Conservation (phyloP, 2,797 vertebrate genomes). For the Brachyrhaphis roseni region DNA sequence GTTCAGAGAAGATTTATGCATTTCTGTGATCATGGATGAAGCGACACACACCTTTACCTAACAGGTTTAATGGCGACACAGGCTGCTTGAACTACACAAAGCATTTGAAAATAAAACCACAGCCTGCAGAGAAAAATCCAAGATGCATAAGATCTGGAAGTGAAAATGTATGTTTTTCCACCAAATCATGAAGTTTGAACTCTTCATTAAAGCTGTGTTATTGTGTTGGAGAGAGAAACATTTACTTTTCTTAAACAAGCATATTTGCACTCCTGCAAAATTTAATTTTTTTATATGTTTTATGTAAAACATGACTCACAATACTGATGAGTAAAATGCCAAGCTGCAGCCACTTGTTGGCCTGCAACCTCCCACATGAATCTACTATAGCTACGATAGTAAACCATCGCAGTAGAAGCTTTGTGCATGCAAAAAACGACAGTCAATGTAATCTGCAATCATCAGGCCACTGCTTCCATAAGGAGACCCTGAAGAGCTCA, state of each 20-base stretch:
- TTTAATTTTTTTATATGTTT: background rate
- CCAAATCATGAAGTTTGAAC: background rate
- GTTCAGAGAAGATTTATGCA: conserved; percentile 29
- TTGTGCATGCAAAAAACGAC: background rate
- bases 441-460: background rate
- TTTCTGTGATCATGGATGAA: conserved; percentile 9
- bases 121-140: background rate
- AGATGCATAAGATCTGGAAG: background rate
- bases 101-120: background rate
- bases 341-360: background rate
- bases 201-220: background rate
- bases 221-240: background rate
- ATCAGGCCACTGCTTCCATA: background rate
- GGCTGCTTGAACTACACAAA: background rate
- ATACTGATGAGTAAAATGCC: background rate
- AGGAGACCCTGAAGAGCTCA: background rate
- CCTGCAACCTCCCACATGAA: background rate
- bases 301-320: background rate
- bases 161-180: background rate
- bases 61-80: background rate
- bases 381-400: background rate
- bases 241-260: background rate
- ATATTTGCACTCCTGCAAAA: background rate
- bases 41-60: background rate
- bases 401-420: background rate